These are phyloP conservation scores for Australoheros facetus DNA, from an alignment of 2,797 vertebrate genomes.

Conservation along the genomic window DNA sequence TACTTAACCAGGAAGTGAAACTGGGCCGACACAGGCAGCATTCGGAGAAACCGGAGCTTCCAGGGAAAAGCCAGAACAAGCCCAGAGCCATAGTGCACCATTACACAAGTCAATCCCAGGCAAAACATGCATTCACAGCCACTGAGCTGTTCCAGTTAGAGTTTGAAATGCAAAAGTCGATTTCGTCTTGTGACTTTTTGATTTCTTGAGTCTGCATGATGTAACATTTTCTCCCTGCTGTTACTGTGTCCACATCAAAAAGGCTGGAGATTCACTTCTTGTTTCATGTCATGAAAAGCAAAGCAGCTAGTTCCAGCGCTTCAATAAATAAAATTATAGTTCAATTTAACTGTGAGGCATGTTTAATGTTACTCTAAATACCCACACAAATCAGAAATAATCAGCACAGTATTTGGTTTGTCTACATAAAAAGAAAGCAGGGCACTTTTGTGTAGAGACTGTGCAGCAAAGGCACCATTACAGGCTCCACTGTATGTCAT, in stretches of 20 bases:
- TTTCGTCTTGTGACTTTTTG: not conserved
- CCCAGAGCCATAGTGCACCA: not conserved
- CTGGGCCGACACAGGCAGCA: not conserved
- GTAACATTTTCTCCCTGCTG: not conserved
- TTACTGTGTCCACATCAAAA: not conserved
- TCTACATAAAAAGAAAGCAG: not conserved
- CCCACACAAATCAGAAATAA: accelerated
- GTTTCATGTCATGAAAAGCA: not conserved
- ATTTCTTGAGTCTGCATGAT: not conserved
- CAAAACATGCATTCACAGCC: not conserved
- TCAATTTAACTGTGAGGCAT: not conserved
- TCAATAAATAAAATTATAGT: accelerated
- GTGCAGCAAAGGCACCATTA: not conserved
- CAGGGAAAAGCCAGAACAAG: not conserved
- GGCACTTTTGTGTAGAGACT: accelerated
- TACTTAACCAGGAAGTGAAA: not conserved
- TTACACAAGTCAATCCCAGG: not conserved
- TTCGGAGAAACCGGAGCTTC: not conserved
- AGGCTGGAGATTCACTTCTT: not conserved
- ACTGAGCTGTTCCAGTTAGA: not conserved
- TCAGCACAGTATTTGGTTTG: not conserved
- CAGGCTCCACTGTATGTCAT: not conserved
- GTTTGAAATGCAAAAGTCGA: not conserved
- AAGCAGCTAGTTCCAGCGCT: not conserved
- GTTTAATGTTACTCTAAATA: not conserved